Percentiles rank a stretch among this genome's conserved stretches.
phyloP scores from a whole-genome alignment of 2,797 vertebrate genomes.

The Petrocephalus sullivani region DNA sequence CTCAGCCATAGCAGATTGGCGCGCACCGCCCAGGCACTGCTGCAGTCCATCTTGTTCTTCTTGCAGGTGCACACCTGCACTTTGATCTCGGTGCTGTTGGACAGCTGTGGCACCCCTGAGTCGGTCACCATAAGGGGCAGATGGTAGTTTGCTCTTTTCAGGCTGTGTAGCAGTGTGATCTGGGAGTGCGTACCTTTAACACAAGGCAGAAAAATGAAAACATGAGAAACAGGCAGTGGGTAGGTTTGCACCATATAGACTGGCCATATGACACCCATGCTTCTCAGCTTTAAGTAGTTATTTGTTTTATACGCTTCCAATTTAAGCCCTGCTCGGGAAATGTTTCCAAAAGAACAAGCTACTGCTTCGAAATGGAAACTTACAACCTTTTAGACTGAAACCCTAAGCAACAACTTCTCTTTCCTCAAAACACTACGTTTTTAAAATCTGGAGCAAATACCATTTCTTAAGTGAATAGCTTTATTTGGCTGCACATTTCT shows the following conservation, averaged over 20 bases:
- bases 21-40: conserved; percentile 55
- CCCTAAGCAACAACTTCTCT: not conserved
- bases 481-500: not conserved
- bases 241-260: not conserved
- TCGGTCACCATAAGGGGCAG: conserved; percentile 90
- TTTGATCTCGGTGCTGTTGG: conserved; percentile 87
- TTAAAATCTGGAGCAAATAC: not conserved
- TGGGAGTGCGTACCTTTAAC: conserved; percentile 83
- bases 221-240: not conserved
- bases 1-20: conserved; percentile 60
- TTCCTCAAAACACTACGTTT: not conserved
- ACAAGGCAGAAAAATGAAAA: not conserved
- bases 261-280: not conserved
- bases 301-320: not conserved
- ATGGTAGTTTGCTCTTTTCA: conserved; percentile 94
- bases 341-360: not conserved
- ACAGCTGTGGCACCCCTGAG: conserved; percentile 84
- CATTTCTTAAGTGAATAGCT: not conserved
- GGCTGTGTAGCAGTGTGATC: conserved; percentile 81
- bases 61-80: conserved; percentile 95
- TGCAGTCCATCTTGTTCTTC: conserved; percentile 95
- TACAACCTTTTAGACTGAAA: not conserved
- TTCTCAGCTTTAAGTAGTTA: not conserved
- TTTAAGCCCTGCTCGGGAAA: not conserved
- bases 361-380: not conserved